These are phyloP conservation scores for Apogon hyalosoma DNA, from an alignment of 2,797 vertebrate species.

Conservation along the genomic window DNA sequence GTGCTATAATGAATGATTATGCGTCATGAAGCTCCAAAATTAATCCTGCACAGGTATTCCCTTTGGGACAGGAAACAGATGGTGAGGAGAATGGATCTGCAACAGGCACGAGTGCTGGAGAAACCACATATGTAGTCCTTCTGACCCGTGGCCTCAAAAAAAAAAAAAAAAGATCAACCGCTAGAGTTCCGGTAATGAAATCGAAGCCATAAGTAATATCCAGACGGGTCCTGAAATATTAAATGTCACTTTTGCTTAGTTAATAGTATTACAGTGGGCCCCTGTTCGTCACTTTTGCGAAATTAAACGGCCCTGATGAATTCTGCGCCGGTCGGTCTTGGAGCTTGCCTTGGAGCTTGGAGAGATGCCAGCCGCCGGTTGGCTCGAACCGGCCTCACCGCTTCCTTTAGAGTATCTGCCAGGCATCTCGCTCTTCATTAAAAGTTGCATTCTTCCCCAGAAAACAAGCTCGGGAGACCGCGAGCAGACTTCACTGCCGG, in stretches of 20 bases:
- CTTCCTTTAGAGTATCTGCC: slow-evolving; percentile 54
- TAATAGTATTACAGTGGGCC: slow-evolving; percentile 70
- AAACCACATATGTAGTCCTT: slow-evolving; percentile 64
- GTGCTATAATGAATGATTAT: slow-evolving; percentile 85
- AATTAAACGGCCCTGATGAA: slow-evolving; percentile 67
- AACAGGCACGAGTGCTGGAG: slow-evolving; percentile 56
- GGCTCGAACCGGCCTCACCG: slow-evolving; percentile 20
- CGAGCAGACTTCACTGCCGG: slow-evolving; percentile 34
- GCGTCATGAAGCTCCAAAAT: slow-evolving; percentile 75
- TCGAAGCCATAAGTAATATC: slow-evolving; percentile 70
- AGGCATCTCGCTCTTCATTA: slow-evolving; percentile 69
- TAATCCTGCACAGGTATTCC: slow-evolving; percentile 84
- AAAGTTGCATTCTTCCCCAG: slow-evolving; percentile 65
- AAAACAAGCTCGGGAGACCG: slow-evolving; percentile 54
- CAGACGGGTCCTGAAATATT: slow-evolving; percentile 64
- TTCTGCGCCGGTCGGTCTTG: slow-evolving; percentile 48
- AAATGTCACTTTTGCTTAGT: slow-evolving; percentile 70
- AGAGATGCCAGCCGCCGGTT: slow-evolving; percentile 47
- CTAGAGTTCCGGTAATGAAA: slow-evolving; percentile 67
- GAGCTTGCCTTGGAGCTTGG: slow-evolving; percentile 34
- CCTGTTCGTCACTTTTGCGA: slow-evolving; percentile 56
- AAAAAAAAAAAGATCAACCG: slow-evolving; percentile 61
- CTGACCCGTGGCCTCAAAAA: slow-evolving; percentile 40
- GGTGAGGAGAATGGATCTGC: slow-evolving; percentile 65
- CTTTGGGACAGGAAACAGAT: slow-evolving; percentile 79